These are phyloP conservation scores for Gonatopus flavifemur DNA, from an alignment of 1,140 invertebrate species.

Conservation along the genomic window DNA sequence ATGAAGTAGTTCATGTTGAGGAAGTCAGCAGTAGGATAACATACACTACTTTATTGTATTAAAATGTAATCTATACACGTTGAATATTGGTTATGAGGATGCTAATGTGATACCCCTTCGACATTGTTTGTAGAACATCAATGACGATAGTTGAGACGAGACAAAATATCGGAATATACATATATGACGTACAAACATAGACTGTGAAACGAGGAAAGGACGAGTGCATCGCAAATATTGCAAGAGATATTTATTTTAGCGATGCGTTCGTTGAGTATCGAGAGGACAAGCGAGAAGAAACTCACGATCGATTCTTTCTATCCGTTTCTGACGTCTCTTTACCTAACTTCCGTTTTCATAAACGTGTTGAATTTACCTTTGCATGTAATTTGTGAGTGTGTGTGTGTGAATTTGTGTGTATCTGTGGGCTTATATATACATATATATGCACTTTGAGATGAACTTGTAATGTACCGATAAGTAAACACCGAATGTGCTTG, in stretches of 20 bases:
- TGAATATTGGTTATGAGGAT: neutral
- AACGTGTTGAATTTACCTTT: too few relatives aligned
- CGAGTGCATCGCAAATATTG: constrained; percentile 34
- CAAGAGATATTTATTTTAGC: constrained; percentile 25
- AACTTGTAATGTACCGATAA: too few relatives aligned
- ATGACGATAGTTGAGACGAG: neutral
- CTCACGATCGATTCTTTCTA: constrained; percentile 17
- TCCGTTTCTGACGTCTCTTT: constrained; percentile 3
- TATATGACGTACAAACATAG: neutral
- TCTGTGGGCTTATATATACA: too few relatives aligned
- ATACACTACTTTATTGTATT: too few relatives aligned
- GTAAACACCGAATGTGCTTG: too few relatives aligned
- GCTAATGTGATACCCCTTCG: neutral
- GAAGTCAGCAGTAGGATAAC: too few relatives aligned
- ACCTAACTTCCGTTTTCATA: constrained; percentile 10
- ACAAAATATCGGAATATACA: neutral
- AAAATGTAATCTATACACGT: too few relatives aligned
- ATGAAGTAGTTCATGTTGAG: too few relatives aligned
- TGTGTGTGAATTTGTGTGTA: neutral
- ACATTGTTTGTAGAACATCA: too few relatives aligned
- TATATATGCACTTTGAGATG: too few relatives aligned
- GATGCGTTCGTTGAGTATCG: too few relatives aligned
- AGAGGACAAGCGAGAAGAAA: constrained; percentile 16
- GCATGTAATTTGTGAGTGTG: neutral
- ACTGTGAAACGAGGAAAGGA: constrained; percentile 1